Evolutionary conservation across 1,140 invertebrate genomes (phyloP).

Genomic region (Lordiphosa stackelbergi): DNA sequence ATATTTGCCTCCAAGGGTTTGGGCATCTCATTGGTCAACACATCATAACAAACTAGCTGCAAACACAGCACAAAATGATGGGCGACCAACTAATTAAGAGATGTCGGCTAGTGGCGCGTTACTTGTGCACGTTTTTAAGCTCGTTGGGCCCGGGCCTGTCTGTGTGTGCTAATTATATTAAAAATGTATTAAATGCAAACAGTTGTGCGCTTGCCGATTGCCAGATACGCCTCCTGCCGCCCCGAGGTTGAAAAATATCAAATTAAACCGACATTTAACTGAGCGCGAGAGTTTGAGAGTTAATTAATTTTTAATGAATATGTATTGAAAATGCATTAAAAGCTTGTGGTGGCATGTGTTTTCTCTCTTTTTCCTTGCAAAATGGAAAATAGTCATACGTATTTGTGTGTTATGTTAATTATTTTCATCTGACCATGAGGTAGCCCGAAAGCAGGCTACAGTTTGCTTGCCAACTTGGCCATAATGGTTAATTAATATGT

Average conservation of each 20-base stretch:
- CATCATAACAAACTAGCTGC: too few relatives aligned
- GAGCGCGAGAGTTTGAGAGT: constrained; percentile 15
- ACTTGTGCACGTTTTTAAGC: too few relatives aligned
- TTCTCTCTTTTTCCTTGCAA: neutral
- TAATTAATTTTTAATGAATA: constrained; percentile 69
- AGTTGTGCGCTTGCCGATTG: constrained; percentile 18
- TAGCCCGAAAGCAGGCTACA: too few relatives aligned
- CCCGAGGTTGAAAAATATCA: constrained; percentile 41
- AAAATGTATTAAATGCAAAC: constrained; percentile 51
- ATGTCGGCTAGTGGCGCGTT: constrained; percentile 11
- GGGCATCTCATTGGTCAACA: too few relatives aligned
- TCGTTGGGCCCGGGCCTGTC: neutral
- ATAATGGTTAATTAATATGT: too few relatives aligned
- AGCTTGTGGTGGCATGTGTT: constrained; percentile 10
- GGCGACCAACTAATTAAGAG: constrained; percentile 19
- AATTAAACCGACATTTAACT: constrained; percentile 59
- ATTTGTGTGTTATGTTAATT: too few relatives aligned
- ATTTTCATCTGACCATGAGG: too few relatives aligned
- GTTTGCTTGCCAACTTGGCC: too few relatives aligned
- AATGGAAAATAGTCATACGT: too few relatives aligned
- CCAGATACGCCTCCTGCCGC: neutral
- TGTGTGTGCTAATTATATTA: constrained; percentile 55
- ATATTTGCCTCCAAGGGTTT: too few relatives aligned
- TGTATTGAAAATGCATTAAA: constrained; percentile 63
- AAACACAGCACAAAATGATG: too few relatives aligned